Base-by-base conservation (phyloP, 1,140 invertebrate species). In the Dreissena rostriformis region DNA sequence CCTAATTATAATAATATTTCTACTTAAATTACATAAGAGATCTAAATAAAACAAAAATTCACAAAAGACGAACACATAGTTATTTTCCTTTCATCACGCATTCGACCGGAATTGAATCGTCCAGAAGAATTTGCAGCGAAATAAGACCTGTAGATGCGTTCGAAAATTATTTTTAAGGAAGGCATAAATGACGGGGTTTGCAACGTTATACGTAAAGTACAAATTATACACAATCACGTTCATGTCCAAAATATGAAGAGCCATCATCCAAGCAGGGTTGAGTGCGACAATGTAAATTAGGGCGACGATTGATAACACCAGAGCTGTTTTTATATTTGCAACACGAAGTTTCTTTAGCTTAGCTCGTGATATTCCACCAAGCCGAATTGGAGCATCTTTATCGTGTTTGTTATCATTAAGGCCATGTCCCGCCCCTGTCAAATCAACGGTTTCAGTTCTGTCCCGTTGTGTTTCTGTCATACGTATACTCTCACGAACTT, bases 101-200 rank as follows among this genome's bases (percentile, higher is more conserved):
- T 8, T 39, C 39, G 39, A 39, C 39, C 39, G 8, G 2, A 5
- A 39, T 39, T 39, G 2, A 39, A 8, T 39, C 39, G 39, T 2
- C 39, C 2, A 39, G 39, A 39, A 39, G 2, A 5, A 39, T 57
- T 53, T 67, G 51, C 91, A 91, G 15, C 78, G 84, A 71, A 92
- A 89, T 28, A 92, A 87, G 51, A 89, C 84, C 77, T 88, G 88
- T 52, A 93, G 83, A 55, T 93, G 90, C 12, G 90, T 86, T 71
- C 90, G 88, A 72, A 93, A 93, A 67, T 91, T 92, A 55, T 90
- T 89, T 83, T 93, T 93, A 85, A 93, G 89, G 68, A 93, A 93
- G 55, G 91, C 92, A 79, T 93, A 93, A 53, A 93, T 92, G 28
- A 93, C 84, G 5, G 93, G 93, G 84, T 93, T 93, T 19, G 89